Base-by-base conservation (phyloP, 2,113 vertebrate species). In the Recurvirostra avosetta region DNA sequence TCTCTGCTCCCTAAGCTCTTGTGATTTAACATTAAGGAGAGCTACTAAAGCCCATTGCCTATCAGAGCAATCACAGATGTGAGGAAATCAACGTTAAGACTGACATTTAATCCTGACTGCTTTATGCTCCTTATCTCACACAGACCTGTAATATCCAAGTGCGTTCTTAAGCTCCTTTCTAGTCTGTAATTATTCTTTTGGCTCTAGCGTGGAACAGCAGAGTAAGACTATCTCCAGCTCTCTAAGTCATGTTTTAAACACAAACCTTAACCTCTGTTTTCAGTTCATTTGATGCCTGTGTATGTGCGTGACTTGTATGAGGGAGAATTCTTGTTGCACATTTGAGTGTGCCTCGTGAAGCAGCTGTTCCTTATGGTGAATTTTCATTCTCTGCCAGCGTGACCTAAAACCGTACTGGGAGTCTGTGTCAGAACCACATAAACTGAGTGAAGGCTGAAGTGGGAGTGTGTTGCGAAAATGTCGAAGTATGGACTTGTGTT, bases 31-130 rank as follows among this genome's bases (percentile, higher is more conserved):
- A 11, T 84, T 86, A 65, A 88, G 72, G 56, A 92, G 55, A 72
- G 52, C 76, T 86, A 11, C 72, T 92, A 52, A 96, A 93, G 86
- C 74, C 36, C 34, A 9, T 53, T 4, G 8, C 61, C 76, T 95
- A 70, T 87, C 86, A 85, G 76, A 78, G 52, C 73, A 91, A 88
- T 91, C 96, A 38, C 5, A 94, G 77, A 45, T 1, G 0, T 50
- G 32, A 81, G 68, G 83, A 96, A 95, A 85, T 85, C 61, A 45
- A 65, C 3, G 40, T 86, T 93, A 90, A 90, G 43, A 63, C 61
- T 91, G 92, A 38, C 66, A 41, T 95, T 88, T 94, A 96, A 91
- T 95, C 83, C 91, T 75, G 73, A 50, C 83, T 52, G 80, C 86
- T 86, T 95, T 89, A 43, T 81, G 73, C 25, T 55, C 30, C 83